phyloP scores from a whole-genome alignment of 2,797 vertebrate genomes.

The Diceros bicornis region DNA sequence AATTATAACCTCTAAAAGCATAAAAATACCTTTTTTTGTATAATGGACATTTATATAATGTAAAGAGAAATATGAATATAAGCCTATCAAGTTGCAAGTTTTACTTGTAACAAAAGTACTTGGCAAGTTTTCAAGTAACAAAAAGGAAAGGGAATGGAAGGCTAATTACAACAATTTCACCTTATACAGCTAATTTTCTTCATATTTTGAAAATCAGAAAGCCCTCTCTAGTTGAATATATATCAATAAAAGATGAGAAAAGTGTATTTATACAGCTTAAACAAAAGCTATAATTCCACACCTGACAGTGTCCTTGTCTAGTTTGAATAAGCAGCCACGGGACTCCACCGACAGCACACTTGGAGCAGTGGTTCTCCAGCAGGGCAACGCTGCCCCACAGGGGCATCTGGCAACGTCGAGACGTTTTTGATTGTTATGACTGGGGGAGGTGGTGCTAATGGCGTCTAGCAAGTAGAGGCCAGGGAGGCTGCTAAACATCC shows the following conservation, averaged over 20 bases:
- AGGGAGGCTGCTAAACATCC: background rate
- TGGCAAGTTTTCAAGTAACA: constrained; percentile 15
- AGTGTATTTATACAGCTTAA: background rate
- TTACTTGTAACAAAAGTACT: background rate
- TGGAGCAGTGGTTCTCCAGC: background rate
- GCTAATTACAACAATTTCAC: background rate
- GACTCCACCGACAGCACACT: background rate
- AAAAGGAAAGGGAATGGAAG: constrained; percentile 35
- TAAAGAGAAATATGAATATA: constrained; percentile 50
- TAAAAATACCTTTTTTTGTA: background rate
- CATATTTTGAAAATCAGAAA: constrained; percentile 17
- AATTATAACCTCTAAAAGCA: background rate
- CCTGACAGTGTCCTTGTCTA: background rate
- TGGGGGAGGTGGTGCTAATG: background rate
- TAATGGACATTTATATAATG: background rate
- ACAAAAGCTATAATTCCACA: background rate
- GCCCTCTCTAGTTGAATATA: background rate
- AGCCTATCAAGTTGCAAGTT: background rate
- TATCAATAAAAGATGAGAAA: background rate
- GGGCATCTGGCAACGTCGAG: background rate
- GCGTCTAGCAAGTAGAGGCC: background rate
- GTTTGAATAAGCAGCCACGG: background rate
- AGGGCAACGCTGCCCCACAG: background rate
- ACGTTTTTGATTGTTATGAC: background rate
- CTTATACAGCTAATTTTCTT: background rate